phyloP scores from a whole-genome alignment of 2,888 invertebrate species.

The Caenorhabditis plicata region DNA sequence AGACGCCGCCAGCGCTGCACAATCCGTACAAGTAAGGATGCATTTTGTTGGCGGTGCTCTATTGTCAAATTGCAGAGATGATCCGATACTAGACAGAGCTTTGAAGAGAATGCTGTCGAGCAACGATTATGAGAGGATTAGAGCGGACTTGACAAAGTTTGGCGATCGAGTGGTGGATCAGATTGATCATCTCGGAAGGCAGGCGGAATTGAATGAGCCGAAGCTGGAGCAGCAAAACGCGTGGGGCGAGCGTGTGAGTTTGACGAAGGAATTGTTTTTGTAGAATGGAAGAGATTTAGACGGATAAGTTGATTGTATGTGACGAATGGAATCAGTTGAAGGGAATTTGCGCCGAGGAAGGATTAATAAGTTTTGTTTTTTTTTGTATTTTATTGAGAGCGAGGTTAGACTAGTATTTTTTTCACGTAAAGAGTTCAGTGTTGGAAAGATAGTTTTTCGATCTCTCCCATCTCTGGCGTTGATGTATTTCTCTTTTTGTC shows the following conservation, averaged over 20 bases:
- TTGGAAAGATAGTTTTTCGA: no score
- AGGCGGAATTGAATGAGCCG: slow-evolving; percentile 67
- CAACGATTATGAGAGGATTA: slow-evolving; percentile 38
- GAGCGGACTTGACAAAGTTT: slow-evolving; percentile 68
- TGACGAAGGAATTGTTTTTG: background rate
- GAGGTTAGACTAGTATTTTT: no score
- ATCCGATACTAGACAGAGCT: slow-evolving; percentile 48
- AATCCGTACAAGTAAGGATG: slow-evolving; percentile 45
- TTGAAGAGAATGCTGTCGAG: slow-evolving; percentile 43
- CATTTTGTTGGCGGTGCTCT: background rate
- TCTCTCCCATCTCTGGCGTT: no score
- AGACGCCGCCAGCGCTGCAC: slow-evolving; percentile 47
- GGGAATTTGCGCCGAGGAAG: slow-evolving; percentile 70
- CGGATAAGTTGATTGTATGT: slow-evolving; percentile 69
- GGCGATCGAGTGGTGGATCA: slow-evolving; percentile 69
- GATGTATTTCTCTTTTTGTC: no score
- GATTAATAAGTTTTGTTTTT: slow-evolving; percentile 66
- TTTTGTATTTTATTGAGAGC: background rate
- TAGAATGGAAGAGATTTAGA: slow-evolving; percentile 1
- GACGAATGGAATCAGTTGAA: slow-evolving; percentile 70
- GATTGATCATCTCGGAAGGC: slow-evolving; percentile 66
- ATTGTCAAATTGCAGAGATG: slow-evolving; percentile 33
- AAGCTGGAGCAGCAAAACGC: slow-evolving; percentile 68
- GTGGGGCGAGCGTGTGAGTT: slow-evolving; percentile 69
- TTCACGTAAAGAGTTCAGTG: no score